Percentiles rank a stretch among this genome's conserved stretches.
Evolutionary conservation across 2,113 vertebrate species (phyloP).

Genomic region (Dasyprocta punctata): DNA sequence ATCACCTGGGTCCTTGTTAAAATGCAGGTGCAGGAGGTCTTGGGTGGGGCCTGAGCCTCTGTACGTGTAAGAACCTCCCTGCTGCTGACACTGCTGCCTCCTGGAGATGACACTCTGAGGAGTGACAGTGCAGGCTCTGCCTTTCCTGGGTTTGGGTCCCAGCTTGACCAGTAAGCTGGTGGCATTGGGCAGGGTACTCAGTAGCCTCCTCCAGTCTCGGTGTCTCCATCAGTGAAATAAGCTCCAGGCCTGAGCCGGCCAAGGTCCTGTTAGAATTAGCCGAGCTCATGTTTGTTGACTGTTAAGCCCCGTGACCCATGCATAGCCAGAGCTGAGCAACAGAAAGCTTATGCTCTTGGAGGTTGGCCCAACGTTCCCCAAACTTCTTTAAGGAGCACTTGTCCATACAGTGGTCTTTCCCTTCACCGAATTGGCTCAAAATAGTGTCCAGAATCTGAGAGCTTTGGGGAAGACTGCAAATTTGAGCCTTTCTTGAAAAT

Average conservation of each 20-base stretch:
- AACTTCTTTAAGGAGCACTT: fast-evolving
- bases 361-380: neutral
- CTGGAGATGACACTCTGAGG: neutral
- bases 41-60: neutral
- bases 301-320: neutral
- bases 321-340: fast-evolving
- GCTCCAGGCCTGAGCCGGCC: neutral
- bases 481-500: neutral
- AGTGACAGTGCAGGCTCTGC: neutral
- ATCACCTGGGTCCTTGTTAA: neutral
- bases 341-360: neutral
- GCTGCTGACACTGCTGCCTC: fast-evolving
- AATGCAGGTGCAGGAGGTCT: neutral
- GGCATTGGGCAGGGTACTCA: neutral
- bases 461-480: no score
- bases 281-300: neutral
- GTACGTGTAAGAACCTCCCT: neutral
- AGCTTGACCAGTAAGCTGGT: neutral
- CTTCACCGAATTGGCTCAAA: neutral
- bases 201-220: neutral
- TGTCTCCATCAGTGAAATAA: neutral
- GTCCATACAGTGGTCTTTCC: no score
- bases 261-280: neutral
- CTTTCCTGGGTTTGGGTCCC: neutral
- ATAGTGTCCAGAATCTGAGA: neutral